Evolutionary conservation across 2,797 vertebrate species (phyloP), one percentile per base, ranked within the genome.

Genomic region (Liasis olivaceus): DNA sequence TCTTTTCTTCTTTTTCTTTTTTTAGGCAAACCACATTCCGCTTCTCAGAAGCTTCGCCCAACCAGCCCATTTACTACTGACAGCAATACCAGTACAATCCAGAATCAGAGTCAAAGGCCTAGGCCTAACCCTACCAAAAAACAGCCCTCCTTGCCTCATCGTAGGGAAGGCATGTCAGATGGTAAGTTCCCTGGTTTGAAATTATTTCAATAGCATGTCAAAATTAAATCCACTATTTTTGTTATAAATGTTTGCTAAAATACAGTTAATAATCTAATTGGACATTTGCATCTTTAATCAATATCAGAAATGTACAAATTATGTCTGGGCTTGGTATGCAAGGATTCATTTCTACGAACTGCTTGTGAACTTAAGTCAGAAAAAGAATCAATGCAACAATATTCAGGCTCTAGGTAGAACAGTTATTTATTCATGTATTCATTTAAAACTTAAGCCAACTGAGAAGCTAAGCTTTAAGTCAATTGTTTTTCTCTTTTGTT

Each of bases 1-100:
- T 54, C 51, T 95, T 93, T 36, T 36, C 36, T 36, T 36, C 36
- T 36, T 36, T 36, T 36, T 36, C 36, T 93, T 58, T 95, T 93
- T 97, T 94, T 97, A 99, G 99, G 99, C 97, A 99, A 99, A 98
- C 98, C 98, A 95, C 98, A 99, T 96, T 97, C 97, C 85, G 97
- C 98, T 77, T 98, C 98, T 97, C 99, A 99, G 96, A 98, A 99
- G 96, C 98, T 98, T 95, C 98, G 98, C 92, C 99, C 99, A 56
- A 98, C 98, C 97, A 99, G 99, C 96, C 99, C 99, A 17, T 99
- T 99, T 98, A 99, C 99, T 96, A 98, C 98, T 95, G 99, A 99
- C 96, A 98, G 98, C 98, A 99, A 98, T 96, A 98, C 98, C 97
- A 98, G 98, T 95, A 98, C 98, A 94, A 98, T 98, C 91, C 98